A percentile compares a stretch with the other conserved stretches of the same genome.
Evolutionary conservation across 2,888 invertebrate genomes (phyloP).

Genomic region (Dimorphilus gyrociliatus): DNA sequence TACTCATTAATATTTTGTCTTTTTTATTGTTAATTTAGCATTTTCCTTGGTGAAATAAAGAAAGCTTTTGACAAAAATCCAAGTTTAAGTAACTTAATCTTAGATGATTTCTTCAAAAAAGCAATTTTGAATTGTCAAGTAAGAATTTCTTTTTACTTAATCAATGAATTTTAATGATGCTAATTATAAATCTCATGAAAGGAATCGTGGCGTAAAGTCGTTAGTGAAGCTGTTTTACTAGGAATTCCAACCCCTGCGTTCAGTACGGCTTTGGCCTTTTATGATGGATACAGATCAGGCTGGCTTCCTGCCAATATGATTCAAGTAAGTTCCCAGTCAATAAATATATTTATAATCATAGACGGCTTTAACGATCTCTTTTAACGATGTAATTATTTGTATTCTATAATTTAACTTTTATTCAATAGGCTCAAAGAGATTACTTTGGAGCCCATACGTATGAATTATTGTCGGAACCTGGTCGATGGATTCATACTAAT

Average conservation of each 20-base stretch:
- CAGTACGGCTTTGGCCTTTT: slow-evolving; percentile 83
- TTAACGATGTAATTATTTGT: slow-evolving; percentile 2
- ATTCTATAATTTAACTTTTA: slow-evolving; percentile 6
- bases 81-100: slow-evolving; percentile 61
- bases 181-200: slow-evolving; percentile 11
- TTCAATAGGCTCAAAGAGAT: slow-evolving; percentile 72
- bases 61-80: slow-evolving; percentile 78
- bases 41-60: slow-evolving; percentile 76
- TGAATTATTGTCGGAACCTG: slow-evolving; percentile 67
- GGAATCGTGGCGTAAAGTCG: slow-evolving; percentile 66
- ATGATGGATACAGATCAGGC: slow-evolving; percentile 78
- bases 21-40: slow-evolving; percentile 40
- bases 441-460: slow-evolving; percentile 99
- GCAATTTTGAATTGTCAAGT: slow-evolving; percentile 62
- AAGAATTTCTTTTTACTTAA: no score
- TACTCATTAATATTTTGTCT: no score
- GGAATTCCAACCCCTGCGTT: slow-evolving; percentile 91
- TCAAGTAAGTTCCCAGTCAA: slow-evolving; percentile 46
- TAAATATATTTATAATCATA: background rate
- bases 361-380: slow-evolving; percentile 1
- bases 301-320: slow-evolving; percentile 81
- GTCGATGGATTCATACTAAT: slow-evolving; percentile 83
- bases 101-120: slow-evolving; percentile 75
- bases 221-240: slow-evolving; percentile 46
- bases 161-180: no score